Conservation (phyloP, 2,888 invertebrate genomes). For the Lepas anatifera region DNA sequence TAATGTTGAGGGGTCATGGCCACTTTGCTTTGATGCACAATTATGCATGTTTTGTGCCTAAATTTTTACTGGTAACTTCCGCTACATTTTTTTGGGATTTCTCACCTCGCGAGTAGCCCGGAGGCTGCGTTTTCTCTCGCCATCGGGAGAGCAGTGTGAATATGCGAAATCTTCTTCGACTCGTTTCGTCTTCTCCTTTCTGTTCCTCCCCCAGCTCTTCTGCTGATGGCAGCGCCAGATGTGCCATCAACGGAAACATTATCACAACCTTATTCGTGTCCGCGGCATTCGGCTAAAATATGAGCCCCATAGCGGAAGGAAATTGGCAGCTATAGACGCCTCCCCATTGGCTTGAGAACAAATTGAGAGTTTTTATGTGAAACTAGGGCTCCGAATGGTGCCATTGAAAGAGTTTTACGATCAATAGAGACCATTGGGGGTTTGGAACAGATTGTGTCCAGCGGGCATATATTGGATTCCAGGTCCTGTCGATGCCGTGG, state of each 20-base stretch:
- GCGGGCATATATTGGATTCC: conserved; percentile 35
- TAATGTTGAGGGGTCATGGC: no score
- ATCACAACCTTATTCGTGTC: neutral
- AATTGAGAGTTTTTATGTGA: conserved; percentile 7
- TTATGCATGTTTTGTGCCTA: no score
- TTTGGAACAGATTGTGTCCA: neutral
- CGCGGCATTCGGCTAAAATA: neutral
- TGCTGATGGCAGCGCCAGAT: neutral
- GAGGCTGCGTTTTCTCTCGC: no score
- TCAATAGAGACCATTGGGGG: neutral
- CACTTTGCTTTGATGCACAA: no score
- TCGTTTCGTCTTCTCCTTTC: no score
- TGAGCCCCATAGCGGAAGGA: neutral
- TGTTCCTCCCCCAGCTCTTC: no score
- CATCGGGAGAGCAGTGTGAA: no score
- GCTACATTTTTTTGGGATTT: no score
- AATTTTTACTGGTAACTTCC: no score
- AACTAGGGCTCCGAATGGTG: neutral
- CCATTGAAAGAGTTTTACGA: neutral
- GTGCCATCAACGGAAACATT: neutral
- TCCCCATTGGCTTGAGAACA: neutral
- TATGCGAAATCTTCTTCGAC: no score
- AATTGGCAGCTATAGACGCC: neutral
- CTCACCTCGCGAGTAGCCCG: no score
- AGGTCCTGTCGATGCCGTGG: neutral